Percentiles rank a stretch among this genome's conserved stretches.
Conservation (phyloP, 2,888 invertebrate species). For the Hirudinaria manillensis region DNA sequence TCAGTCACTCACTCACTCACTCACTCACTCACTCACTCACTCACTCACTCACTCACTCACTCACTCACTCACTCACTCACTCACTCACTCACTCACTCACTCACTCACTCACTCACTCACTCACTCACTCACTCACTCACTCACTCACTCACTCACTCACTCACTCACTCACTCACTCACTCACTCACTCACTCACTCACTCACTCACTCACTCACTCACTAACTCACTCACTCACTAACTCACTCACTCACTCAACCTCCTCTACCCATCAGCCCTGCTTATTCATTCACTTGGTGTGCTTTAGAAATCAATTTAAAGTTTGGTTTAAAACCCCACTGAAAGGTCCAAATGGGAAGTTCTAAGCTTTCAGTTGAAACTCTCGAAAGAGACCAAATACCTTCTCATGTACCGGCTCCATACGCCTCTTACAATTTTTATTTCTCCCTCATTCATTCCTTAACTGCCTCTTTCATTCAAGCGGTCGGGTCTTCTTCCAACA, state of each 20-base stretch:
- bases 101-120: background rate
- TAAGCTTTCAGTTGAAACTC: conserved; percentile 4
- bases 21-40: background rate
- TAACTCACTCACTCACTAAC: too few relatives aligned
- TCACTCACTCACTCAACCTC: too few relatives aligned
- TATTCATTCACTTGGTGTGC: too few relatives aligned
- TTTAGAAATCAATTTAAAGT: too few relatives aligned
- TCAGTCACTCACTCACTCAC: background rate
- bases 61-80: background rate
- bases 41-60: background rate
- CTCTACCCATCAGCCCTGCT: too few relatives aligned
- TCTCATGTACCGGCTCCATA: background rate
- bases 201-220: too few relatives aligned
- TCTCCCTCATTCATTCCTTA: background rate
- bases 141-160: background rate
- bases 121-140: background rate
- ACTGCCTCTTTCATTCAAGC: background rate
- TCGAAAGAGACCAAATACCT: background rate
- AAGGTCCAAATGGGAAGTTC: background rate
- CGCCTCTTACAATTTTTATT: background rate
- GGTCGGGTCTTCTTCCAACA: background rate
- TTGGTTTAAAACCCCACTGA: too few relatives aligned
- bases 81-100: background rate
- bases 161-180: too few relatives aligned
- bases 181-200: too few relatives aligned